phyloP scores from a whole-genome alignment of 2,888 invertebrate genomes.

The Aquatica leii region DNA sequence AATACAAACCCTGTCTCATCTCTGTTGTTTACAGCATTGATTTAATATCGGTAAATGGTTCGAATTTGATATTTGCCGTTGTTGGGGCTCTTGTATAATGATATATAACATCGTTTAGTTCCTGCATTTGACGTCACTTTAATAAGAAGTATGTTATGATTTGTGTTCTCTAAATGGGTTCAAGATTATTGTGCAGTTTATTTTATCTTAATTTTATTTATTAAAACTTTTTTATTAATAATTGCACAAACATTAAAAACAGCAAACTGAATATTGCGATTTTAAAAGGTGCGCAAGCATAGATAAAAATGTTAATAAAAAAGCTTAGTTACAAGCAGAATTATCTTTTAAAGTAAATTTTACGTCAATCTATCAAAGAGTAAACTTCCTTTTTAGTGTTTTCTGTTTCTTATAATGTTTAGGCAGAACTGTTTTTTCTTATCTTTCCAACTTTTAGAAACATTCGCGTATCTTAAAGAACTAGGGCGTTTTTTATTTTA shows the following conservation, averaged over 20 bases:
- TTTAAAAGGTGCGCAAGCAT: no score
- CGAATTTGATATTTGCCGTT: slow-evolving; percentile 39
- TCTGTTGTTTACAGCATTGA: slow-evolving; percentile 41
- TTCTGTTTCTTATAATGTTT: slow-evolving; percentile 7
- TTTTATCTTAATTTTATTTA: slow-evolving; percentile 7
- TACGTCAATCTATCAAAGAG: slow-evolving; percentile 19
- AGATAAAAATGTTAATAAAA: no score
- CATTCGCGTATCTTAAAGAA: slow-evolving; percentile 16
- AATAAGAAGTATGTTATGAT: slow-evolving; percentile 41
- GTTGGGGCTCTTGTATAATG: slow-evolving; percentile 37
- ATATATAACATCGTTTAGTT: slow-evolving; percentile 42
- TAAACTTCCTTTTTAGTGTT: slow-evolving; percentile 24
- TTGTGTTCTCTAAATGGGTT: slow-evolving; percentile 18
- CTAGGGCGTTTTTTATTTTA: neutral
- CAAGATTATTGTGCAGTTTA: neutral
- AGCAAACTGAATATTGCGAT: no score
- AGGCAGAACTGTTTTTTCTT: neutral
- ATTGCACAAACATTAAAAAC: no score
- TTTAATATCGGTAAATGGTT: slow-evolving; percentile 43
- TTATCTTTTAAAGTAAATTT: slow-evolving; percentile 18
- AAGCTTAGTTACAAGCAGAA: no score
- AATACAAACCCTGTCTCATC: slow-evolving; percentile 36
- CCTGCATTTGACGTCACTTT: slow-evolving; percentile 41
- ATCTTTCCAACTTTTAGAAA: slow-evolving; percentile 13
- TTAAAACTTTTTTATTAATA: neutral